Conservation (phyloP, 2,113 vertebrate genomes). For the Pterocles burchelli region DNA sequence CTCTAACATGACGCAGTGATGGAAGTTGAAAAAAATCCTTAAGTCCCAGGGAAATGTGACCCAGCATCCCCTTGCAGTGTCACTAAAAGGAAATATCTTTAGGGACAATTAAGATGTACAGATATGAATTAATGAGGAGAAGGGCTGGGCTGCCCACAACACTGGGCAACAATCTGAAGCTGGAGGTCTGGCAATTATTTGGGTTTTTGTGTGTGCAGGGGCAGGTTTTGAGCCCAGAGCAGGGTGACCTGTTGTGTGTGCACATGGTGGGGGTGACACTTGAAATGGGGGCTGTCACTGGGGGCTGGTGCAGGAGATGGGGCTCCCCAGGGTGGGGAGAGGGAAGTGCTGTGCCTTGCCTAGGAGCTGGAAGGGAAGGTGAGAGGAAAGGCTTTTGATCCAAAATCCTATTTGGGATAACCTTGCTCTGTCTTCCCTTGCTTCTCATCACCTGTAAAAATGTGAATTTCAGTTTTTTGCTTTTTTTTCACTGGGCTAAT, state of each 20-base stretch:
- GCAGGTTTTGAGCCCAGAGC: neutral
- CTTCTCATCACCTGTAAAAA: neutral
- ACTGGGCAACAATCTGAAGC: fast-evolving
- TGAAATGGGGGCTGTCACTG: neutral
- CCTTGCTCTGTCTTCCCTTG: neutral
- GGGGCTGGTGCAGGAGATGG: neutral
- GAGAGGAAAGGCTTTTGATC: neutral
- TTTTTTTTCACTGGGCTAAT: neutral
- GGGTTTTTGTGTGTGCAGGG: neutral
- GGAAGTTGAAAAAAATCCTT: neutral
- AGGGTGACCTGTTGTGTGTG: neutral
- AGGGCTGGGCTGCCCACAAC: neutral
- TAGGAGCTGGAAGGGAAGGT: neutral
- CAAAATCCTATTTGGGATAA: neutral
- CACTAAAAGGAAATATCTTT: neutral
- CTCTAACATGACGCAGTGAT: neutral
- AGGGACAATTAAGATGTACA: neutral
- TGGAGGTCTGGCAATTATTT: neutral
- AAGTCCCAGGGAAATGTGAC: neutral
- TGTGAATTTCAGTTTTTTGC: neutral
- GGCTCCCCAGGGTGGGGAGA: neutral
- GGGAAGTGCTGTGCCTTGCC: neutral
- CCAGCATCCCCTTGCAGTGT: neutral
- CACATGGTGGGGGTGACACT: fast-evolving
- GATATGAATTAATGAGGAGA: neutral